phyloP scores from a whole-genome alignment of 30 jellyfish, hydroid and myxozoan genomes.

The Aurelia aurita complex sp. Pacific region DNA sequence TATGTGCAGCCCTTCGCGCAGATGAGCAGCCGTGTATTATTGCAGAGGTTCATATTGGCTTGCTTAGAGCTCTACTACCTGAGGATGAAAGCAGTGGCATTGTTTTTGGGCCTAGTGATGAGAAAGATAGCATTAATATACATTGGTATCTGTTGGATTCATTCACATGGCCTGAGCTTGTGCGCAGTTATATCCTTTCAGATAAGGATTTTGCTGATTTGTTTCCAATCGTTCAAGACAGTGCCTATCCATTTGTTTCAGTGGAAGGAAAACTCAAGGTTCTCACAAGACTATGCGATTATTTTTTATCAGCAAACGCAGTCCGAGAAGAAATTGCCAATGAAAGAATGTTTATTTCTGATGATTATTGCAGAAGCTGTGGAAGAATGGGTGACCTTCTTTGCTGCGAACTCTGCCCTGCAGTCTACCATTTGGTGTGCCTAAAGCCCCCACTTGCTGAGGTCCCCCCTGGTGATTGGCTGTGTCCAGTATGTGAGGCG shows the following conservation, averaged over 20 bases:
- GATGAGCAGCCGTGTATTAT: slow-evolving; percentile 87
- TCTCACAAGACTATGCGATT: slow-evolving; percentile 68
- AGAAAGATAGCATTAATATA: slow-evolving; percentile 82
- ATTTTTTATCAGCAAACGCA: slow-evolving; percentile 59
- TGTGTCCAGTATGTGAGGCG: slow-evolving; percentile 95
- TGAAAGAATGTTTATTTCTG: slow-evolving; percentile 94
- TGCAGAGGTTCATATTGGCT: slow-evolving; percentile 78
- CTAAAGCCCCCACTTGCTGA: slow-evolving; percentile 88
- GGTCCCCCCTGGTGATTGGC: slow-evolving; percentile 97
- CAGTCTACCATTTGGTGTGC: slow-evolving; percentile 95
- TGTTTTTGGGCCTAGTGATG: slow-evolving; percentile 83
- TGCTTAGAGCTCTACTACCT: slow-evolving; percentile 68
- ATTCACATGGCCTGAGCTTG: slow-evolving; percentile 97
- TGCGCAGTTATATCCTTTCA: slow-evolving; percentile 79
- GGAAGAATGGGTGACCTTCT: slow-evolving; percentile 95
- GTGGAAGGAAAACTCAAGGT: slow-evolving; percentile 74
- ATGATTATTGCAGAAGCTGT: slow-evolving; percentile 94
- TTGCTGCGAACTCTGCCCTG: slow-evolving; percentile 97
- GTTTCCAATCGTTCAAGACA: slow-evolving; percentile 70
- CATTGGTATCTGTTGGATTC: slow-evolving; percentile 88
- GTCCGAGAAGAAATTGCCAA: slow-evolving; percentile 92
- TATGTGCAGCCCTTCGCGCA: slow-evolving; percentile 88
- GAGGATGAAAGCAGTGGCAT: slow-evolving; percentile 86
- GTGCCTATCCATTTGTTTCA: slow-evolving; percentile 80
- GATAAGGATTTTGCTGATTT: slow-evolving; percentile 75